Percentiles rank a stretch among this genome's conserved stretches.
These are phyloP conservation scores for rat (Rattus norvegicus) DNA, from an alignment of 2,113 vertebrate species.

Conservation along the genomic window GRCr8 NC_086028.1:28311501-28312000, in stretches of 20 bases:
- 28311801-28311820: background rate
- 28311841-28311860: background rate
- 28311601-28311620: background rate
- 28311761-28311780: background rate
- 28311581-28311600: background rate
- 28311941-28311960: background rate
- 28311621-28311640: background rate
- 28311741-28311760: background rate
- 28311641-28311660: rapidly evolving
- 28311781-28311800: background rate
- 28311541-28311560: background rate
- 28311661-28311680: background rate
- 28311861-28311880: background rate
- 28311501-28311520: conserved; percentile 63
- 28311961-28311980: background rate
- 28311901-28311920: background rate
- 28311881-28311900: background rate
- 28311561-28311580: background rate
- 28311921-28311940: background rate
- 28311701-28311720: background rate
- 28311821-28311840: background rate
- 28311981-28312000: background rate
- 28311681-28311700: background rate
- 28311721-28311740: background rate
- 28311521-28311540: conserved; percentile 53